These are phyloP conservation scores for Lagopus leucura DNA, from an alignment of 2,113 vertebrate genomes.

Conservation along the genomic window DNA sequence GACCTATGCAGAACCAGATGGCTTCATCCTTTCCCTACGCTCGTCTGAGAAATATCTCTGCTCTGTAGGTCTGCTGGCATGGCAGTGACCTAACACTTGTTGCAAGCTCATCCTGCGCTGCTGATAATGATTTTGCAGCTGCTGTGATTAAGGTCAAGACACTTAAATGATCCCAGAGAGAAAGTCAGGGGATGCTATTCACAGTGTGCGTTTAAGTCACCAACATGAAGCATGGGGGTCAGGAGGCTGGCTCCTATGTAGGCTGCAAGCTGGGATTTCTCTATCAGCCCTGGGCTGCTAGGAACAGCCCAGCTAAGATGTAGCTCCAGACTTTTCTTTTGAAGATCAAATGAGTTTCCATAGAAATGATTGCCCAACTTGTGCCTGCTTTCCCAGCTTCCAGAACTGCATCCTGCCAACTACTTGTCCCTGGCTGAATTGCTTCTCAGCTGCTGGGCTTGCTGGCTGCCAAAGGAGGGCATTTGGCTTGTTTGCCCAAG, in stretches of 20 bases:
- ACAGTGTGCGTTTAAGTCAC: not conserved
- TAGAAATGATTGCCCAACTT: not conserved
- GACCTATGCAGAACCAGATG: not conserved
- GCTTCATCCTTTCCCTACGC: not conserved
- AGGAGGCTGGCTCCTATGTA: not conserved
- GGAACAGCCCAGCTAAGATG: not conserved
- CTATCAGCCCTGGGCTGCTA: not conserved
- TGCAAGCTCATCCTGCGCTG: not conserved
- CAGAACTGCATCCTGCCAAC: not conserved
- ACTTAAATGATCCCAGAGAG: not conserved
- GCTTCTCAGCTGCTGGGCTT: fast-evolving
- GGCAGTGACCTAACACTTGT: not conserved
- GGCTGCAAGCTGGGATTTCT: not conserved
- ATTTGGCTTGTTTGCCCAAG: not conserved
- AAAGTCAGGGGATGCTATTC: not conserved
- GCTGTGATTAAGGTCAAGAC: conserved; percentile 58
- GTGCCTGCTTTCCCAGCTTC: not conserved
- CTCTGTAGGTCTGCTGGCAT: not conserved
- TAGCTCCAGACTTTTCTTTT: not conserved
- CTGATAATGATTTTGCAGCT: not conserved
- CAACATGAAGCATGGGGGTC: not conserved
- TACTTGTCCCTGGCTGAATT: fast-evolving
- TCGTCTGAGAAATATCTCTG: not conserved
- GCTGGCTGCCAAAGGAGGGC: not conserved
- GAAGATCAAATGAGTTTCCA: not conserved